A percentile compares a stretch with the other conserved stretches of the same genome.
These are phyloP conservation scores for Onychomys arenicola DNA, from an alignment of 2,797 vertebrate species.

Conservation along the genomic window DNA sequence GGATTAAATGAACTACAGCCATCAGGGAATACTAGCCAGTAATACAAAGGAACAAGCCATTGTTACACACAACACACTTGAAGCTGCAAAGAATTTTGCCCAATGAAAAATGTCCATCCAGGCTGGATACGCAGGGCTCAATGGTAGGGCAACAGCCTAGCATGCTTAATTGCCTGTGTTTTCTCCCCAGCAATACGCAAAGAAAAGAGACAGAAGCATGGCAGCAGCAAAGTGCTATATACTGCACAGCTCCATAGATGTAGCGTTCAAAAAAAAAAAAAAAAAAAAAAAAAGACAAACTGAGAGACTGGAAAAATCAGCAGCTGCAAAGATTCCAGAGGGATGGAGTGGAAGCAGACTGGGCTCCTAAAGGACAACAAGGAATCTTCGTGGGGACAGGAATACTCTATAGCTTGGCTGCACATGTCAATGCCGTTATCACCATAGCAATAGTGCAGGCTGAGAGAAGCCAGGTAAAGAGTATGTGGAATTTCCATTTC, in stretches of 20 bases:
- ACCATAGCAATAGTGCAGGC: background rate
- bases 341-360: background rate
- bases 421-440: background rate
- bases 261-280: background rate
- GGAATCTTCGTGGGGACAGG: background rate
- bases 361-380: background rate
- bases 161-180: background rate
- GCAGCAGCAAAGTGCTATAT: background rate
- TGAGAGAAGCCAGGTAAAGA: constrained; percentile 9
- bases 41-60: constrained; percentile 4
- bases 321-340: background rate
- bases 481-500: background rate
- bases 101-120: background rate
- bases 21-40: background rate
- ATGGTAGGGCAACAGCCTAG: background rate
- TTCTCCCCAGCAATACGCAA: background rate
- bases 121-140: background rate
- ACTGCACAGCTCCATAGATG: background rate
- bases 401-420: background rate
- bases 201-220: background rate
- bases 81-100: background rate
- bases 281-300: constrained; percentile 48
- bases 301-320: background rate
- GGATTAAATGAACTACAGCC: background rate
- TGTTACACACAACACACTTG: background rate